phyloP scores from a whole-genome alignment of 2,113 vertebrate genomes.

The Dryoscopus gambensis region DNA sequence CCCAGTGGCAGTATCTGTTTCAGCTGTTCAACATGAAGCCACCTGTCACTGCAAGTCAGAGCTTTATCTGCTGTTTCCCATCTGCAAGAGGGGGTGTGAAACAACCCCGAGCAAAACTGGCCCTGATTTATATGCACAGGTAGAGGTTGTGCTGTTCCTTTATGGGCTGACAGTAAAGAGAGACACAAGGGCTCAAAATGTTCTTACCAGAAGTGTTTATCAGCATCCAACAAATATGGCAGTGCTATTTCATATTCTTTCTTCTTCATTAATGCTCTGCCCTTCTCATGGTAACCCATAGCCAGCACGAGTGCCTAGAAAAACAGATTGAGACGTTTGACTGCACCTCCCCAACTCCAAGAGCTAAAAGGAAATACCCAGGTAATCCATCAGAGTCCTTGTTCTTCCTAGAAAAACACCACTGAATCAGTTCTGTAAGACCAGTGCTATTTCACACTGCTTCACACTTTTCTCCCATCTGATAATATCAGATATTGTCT shows the following conservation, averaged over 20 bases:
- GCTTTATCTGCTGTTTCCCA: not conserved
- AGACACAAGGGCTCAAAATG: not conserved
- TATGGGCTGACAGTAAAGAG: not conserved
- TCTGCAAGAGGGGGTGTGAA: not conserved
- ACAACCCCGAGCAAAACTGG: not conserved
- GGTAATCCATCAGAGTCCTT: not conserved
- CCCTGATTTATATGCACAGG: not conserved
- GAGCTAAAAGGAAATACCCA: not conserved
- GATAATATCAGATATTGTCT: not conserved
- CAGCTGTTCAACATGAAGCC: not conserved
- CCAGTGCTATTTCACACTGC: not conserved
- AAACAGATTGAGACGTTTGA: not conserved
- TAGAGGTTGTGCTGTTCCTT: not conserved
- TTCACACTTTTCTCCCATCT: not conserved
- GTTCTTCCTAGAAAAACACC: not conserved
- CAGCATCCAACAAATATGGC: slow-evolving; percentile 87
- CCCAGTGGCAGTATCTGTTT: not conserved
- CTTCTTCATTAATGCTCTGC: slow-evolving; percentile 91
- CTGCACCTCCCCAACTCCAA: not conserved
- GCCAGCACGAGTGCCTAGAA: slow-evolving; percentile 89
- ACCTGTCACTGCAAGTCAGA: slow-evolving; percentile 8
- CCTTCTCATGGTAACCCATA: slow-evolving; percentile 96
- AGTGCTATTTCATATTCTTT: slow-evolving; percentile 86
- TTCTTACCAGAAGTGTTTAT: slow-evolving; percentile 88
- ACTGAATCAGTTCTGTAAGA: not conserved